Evolutionary conservation across 2,888 invertebrate genomes (phyloP), one percentile per base, ranked within the genome.

Genomic region (Harpagoxenus sublaevis): DNA sequence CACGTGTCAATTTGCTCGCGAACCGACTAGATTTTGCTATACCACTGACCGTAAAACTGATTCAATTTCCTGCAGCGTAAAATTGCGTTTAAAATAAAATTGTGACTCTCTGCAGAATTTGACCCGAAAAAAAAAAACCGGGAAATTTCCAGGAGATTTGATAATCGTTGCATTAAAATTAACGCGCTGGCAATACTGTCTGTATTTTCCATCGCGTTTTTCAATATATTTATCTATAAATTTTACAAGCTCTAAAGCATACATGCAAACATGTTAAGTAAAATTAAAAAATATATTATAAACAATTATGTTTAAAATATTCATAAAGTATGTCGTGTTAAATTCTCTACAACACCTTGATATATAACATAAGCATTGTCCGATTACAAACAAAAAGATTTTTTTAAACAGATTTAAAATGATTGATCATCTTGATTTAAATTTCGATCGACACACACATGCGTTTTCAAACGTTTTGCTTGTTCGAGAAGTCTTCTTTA

Each of bases 1-100:
- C 18, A 53, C 53, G 65, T 77, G 77, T 53, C 53, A 77, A 77
- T 77, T 77, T 65, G 39, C 23, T 23, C 39, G 42, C 35, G 62
- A 15, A n/a, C 74, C 23, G 10, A 28, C 39, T 65, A 15, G 53
- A 77, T 77, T 77, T 65, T 42, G 23, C 51, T 39, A 65, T 39
- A 65, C 39, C 28, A 3, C 51, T 42, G 39, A 63, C 51, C 39
- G 28, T 65, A 60, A 77, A 77, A 65, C 15, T 18, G 23, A 77
- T 39, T 53, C 8, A 48, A 75, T 75, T 35, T 48, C 18, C 12
- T n/a, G 42, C 45, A 23, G 35, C 10, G 18, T 15, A 35, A 75
- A 45, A 35, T 35, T 48, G 15, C 5, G n/a, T 75, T 75, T 48
- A 48, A 23, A 62, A 62, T 62, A 62, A 60, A 60, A 42, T 23